These are phyloP conservation scores for Pogonophryne albipinna DNA, from an alignment of 2,797 vertebrate genomes.

Conservation along the genomic window DNA sequence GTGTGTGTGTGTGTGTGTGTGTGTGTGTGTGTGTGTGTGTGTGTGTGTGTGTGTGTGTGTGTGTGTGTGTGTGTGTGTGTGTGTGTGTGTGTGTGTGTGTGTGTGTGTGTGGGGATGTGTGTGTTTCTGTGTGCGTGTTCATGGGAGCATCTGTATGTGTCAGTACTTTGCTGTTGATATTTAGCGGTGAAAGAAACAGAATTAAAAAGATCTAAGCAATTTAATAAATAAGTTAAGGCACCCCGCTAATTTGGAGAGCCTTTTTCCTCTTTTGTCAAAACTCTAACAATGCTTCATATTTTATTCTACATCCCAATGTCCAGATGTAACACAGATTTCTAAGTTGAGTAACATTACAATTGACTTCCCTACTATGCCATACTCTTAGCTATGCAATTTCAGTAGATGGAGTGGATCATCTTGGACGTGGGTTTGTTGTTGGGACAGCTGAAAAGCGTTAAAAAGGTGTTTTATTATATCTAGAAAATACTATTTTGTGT, in stretches of 20 bases:
- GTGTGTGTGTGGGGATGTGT: constrained; percentile 7
- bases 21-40: not conserved
- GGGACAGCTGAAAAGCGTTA: not conserved
- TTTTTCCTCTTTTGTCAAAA: constrained; percentile 3
- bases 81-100: not conserved
- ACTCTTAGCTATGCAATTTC: not conserved
- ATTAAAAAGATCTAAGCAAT: constrained; percentile 34
- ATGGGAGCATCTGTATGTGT: constrained; percentile 10
- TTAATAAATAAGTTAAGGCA: constrained; percentile 45
- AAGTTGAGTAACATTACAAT: not conserved
- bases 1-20: too few species aligned
- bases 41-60: not conserved
- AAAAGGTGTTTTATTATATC: not conserved
- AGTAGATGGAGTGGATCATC: not conserved
- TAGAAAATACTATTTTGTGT: not conserved
- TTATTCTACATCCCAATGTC: not conserved
- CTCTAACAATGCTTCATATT: constrained; percentile 1
- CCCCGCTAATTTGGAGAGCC: constrained; percentile 8
- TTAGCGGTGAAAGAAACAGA: constrained; percentile 42
- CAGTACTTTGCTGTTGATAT: constrained; percentile 28
- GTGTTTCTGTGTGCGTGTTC: not conserved
- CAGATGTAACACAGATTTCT: not conserved
- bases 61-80: not conserved
- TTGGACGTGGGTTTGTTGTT: not conserved
- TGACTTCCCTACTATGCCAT: not conserved